phyloP scores from a whole-genome alignment of 35 echinoderm and acorn worm species.

The Lytechinus variegatus region DNA sequence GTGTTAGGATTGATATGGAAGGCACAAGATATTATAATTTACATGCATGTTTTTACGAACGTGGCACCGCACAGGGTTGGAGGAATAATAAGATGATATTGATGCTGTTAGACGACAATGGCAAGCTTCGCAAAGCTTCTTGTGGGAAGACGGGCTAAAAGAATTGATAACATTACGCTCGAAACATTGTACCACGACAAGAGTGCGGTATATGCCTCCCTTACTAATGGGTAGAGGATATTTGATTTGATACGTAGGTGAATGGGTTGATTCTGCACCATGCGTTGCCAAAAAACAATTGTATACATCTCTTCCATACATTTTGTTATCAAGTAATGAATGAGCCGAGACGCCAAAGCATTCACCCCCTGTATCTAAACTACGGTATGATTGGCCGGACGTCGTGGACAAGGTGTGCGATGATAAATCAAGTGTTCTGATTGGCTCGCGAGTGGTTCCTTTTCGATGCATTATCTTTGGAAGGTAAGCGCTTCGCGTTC shows the following conservation, averaged over 20 bases:
- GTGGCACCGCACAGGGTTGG: background rate
- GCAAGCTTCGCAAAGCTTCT: background rate
- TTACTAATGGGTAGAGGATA: conserved; percentile 1
- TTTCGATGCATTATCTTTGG: conserved; percentile 5
- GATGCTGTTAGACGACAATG: background rate
- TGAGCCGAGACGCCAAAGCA: background rate
- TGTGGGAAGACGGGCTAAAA: background rate
- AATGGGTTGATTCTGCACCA: background rate
- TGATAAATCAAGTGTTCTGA: background rate
- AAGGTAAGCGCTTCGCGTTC: background rate
- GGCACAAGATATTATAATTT: background rate
- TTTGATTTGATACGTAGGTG: background rate
- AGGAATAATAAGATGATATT: background rate
- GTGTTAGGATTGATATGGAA: too few relatives aligned
- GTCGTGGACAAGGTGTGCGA: background rate
- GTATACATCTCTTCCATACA: background rate
- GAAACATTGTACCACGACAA: background rate
- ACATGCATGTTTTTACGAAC: background rate
- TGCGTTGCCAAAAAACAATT: background rate
- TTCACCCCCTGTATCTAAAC: background rate
- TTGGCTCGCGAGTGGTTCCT: background rate
- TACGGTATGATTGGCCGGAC: background rate
- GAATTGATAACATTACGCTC: background rate
- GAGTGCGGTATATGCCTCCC: background rate
- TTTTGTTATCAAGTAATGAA: conserved; percentile 9